Percentiles rank a stretch among this genome's conserved stretches.
Evolutionary conservation across 1,140 invertebrate species (phyloP).

Genomic region (Augochlora pura): DNA sequence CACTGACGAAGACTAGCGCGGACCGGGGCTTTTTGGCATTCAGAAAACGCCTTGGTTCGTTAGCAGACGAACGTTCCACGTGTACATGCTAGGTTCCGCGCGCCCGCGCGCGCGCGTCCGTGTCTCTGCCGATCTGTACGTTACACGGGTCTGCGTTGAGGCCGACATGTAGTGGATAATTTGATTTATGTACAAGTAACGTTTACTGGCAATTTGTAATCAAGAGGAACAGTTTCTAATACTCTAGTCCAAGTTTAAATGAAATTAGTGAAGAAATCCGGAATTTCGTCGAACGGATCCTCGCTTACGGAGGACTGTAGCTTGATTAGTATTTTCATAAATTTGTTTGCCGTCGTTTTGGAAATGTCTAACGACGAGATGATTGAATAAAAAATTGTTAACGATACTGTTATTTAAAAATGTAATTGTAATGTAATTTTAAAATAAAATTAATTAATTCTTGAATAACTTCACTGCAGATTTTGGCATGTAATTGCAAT

Average conservation of each 20-base stretch:
- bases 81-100: neutral
- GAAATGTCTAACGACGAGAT: no score
- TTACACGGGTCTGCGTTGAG: neutral
- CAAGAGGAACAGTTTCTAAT: constrained; percentile 15
- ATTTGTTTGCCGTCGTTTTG: no score
- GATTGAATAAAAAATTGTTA: no score
- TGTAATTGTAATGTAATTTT: no score
- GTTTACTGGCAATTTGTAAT: constrained; percentile 40
- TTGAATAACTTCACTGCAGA: no score
- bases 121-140: neutral
- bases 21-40: constrained; percentile 63
- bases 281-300: neutral
- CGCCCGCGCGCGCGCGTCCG: no score
- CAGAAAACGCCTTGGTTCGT: constrained; percentile 68
- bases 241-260: constrained; percentile 11
- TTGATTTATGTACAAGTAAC: constrained; percentile 26
- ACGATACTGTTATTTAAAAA: no score
- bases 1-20: constrained; percentile 44
- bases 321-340: neutral
- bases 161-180: constrained; percentile 32
- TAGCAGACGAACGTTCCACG: constrained; percentile 56
- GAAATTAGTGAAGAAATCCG: neutral
- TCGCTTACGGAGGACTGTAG: neutral
- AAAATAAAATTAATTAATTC: no score
- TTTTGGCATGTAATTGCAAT: no score